phyloP scores from a whole-genome alignment of 2,797 vertebrate genomes.

The Oceanodroma leucorhoa region DNA sequence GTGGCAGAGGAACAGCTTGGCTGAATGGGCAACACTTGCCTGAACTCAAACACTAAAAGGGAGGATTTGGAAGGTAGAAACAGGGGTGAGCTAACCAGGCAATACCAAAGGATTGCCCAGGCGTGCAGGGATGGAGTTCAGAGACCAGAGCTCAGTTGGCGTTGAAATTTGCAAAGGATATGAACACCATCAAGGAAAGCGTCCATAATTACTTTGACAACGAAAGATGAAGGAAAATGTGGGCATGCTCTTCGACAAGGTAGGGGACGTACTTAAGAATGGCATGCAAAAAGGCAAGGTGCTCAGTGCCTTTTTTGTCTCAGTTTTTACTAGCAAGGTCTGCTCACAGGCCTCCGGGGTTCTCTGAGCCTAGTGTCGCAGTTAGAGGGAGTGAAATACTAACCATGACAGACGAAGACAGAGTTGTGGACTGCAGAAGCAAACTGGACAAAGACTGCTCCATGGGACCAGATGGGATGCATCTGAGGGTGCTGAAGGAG shows the following conservation, averaged over 20 bases:
- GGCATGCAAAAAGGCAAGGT: background rate
- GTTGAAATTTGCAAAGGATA: background rate
- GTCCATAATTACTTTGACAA: background rate
- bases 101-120: background rate
- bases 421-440: background rate
- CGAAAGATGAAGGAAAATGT: background rate
- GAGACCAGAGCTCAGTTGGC: background rate
- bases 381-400: background rate
- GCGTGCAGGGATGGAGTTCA: background rate
- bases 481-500: background rate
- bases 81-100: background rate
- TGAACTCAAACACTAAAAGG: background rate
- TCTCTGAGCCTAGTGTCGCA: background rate
- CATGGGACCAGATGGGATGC: background rate
- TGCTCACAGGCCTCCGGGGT: background rate
- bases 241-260: background rate
- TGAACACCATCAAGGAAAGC: background rate
- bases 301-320: background rate
- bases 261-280: background rate
- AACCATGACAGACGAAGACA: background rate
- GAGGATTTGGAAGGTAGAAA: background rate
- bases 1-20: background rate
- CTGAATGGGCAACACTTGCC: background rate
- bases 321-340: background rate
- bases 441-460: background rate